phyloP scores from a whole-genome alignment of 2,113 vertebrate genomes.

The Panthera leo region DNA sequence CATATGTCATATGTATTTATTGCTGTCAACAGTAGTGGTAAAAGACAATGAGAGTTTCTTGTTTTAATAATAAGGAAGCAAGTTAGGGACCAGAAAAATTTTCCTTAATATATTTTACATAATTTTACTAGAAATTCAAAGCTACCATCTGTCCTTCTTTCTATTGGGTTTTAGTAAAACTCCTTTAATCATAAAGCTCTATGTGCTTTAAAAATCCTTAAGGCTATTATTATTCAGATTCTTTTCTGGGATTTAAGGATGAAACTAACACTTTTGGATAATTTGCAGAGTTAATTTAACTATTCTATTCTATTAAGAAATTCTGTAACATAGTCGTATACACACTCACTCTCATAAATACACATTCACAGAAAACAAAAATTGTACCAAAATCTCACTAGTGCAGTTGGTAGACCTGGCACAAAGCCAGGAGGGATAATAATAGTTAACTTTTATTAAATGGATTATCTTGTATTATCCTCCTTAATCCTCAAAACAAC shows the following conservation, averaged over 20 bases:
- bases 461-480: not conserved
- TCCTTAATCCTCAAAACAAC: constrained; percentile 33
- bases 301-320: not conserved
- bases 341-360: not conserved
- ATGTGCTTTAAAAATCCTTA: not conserved
- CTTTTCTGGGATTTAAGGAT: constrained; percentile 9
- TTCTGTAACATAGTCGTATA: not conserved
- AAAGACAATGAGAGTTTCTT: not conserved
- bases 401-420: not conserved
- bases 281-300: constrained; percentile 30
- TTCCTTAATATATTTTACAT: not conserved
- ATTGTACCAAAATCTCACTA: not conserved
- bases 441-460: not conserved
- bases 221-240: not conserved
- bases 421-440: not conserved
- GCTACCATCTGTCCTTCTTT: not conserved
- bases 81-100: not conserved
- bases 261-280: not conserved
- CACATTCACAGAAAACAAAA: not conserved
- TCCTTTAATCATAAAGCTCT: not conserved
- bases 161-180: not conserved
- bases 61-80: not conserved
- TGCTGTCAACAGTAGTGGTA: not conserved
- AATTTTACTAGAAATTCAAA: not conserved
- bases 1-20: not conserved